Evolutionary conservation across 2,797 vertebrate genomes (phyloP).

Genomic region (Otolemur crassicaudatus): DNA sequence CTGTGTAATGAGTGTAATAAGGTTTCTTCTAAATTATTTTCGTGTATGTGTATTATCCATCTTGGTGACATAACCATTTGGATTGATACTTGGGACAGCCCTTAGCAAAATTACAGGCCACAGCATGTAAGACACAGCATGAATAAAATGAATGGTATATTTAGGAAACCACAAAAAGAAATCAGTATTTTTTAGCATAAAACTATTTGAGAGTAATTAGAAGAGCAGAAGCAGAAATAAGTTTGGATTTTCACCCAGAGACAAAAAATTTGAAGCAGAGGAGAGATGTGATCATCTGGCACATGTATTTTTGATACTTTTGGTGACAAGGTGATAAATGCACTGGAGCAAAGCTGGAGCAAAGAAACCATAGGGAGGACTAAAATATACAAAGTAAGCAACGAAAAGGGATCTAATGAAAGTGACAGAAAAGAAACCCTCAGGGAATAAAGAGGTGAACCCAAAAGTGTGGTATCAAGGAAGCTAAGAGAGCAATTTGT

Average conservation of each 20-base stretch:
- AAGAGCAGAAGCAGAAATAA: not conserved
- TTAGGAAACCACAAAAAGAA: not conserved
- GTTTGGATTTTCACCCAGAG: not conserved
- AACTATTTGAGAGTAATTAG: not conserved
- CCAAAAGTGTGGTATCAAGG: not conserved
- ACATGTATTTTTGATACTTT: not conserved
- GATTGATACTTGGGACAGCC: not conserved
- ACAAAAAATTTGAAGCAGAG: conserved; percentile 28
- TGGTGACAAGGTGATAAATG: not conserved
- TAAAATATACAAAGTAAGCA: not conserved
- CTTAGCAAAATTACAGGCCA: conserved; percentile 35
- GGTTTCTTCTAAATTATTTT: conserved; percentile 29
- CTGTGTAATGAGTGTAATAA: not conserved
- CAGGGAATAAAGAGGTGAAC: not conserved
- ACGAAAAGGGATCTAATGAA: not conserved
- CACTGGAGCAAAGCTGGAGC: not conserved
- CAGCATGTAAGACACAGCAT: not conserved
- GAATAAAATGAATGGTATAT: conserved; percentile 32
- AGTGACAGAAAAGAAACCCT: not conserved
- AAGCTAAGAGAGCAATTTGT: not conserved
- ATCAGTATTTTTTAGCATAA: conserved; percentile 38
- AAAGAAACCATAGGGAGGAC: conserved; percentile 2
- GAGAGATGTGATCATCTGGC: not conserved
- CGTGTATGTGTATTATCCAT: not conserved
- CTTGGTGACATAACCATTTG: conserved; percentile 37